Percentiles rank a stretch among this genome's conserved stretches.
Evolutionary conservation across 2,888 invertebrate species (phyloP).

Genomic region (Conops quadrifasciatus): DNA sequence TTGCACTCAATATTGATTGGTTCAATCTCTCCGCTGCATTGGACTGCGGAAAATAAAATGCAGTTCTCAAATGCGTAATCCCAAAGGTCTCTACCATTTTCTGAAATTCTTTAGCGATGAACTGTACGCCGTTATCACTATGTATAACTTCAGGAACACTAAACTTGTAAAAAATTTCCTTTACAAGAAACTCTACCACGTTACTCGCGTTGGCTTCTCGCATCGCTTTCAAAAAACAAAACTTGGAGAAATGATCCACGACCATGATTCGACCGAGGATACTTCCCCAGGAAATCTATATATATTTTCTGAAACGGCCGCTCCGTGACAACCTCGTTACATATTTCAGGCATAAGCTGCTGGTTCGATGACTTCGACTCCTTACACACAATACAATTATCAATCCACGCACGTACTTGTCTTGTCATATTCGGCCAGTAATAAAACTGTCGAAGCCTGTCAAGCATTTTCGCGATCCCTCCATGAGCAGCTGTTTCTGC

Average conservation of each 20-base stretch:
- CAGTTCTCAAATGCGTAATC: constrained; percentile 40
- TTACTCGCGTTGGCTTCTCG: constrained; percentile 25
- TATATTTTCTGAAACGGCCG: too few species aligned
- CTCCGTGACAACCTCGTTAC: constrained; percentile 3
- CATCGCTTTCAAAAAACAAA: constrained; percentile 27
- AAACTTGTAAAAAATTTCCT: constrained; percentile 9
- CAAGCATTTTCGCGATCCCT: constrained; percentile 12
- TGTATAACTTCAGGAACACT: constrained; percentile 4
- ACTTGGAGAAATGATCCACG: constrained; percentile 30
- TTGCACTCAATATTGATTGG: too few species aligned
- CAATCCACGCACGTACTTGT: constrained; percentile 15
- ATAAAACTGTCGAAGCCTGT: background rate
- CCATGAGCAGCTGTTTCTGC: too few species aligned
- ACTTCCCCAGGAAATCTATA: constrained; percentile 29
- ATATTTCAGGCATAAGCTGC: constrained; percentile 16
- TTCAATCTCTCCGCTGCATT: too few species aligned
- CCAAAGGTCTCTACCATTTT: constrained; percentile 32
- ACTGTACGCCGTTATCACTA: too few species aligned
- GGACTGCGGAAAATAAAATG: constrained; percentile 52
- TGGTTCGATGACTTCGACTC: constrained; percentile 20
- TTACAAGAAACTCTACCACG: constrained; percentile 10
- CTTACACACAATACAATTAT: constrained; percentile 22
- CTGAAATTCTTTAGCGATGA: background rate
- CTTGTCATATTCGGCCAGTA: constrained; percentile 28
- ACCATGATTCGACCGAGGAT: constrained; percentile 28